These are phyloP conservation scores for Athene noctua DNA, from an alignment of 2,113 vertebrate species.

Conservation along the genomic window DNA sequence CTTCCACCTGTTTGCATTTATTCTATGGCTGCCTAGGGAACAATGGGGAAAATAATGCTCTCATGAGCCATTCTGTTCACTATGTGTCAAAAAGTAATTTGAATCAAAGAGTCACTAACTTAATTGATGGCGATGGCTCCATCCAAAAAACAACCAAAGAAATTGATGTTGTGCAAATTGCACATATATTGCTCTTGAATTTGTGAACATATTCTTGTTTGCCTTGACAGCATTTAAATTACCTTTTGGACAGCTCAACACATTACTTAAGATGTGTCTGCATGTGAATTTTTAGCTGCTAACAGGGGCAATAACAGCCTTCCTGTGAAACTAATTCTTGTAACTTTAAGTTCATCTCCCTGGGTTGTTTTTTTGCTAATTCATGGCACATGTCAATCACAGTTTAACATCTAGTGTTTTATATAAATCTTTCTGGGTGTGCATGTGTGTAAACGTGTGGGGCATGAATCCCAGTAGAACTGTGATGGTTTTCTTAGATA, in stretches of 20 bases:
- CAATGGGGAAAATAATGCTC: conserved; percentile 66
- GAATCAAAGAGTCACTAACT: conserved; percentile 74
- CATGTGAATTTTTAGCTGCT: conserved; percentile 68
- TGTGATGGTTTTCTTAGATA: neutral
- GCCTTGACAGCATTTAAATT: conserved; percentile 79
- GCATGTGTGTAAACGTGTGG: neutral
- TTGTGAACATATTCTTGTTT: conserved; percentile 75
- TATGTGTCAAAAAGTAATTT: conserved; percentile 79
- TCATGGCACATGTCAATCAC: neutral
- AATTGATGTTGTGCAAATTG: conserved; percentile 77
- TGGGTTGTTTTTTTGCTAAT: conserved; percentile 13
- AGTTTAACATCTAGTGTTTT: neutral
- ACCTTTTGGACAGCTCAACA: conserved; percentile 73
- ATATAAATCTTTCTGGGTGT: neutral
- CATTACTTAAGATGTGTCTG: conserved; percentile 73
- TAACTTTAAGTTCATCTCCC: conserved; percentile 53
- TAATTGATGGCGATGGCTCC: conserved; percentile 73
- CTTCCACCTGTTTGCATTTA: conserved; percentile 74
- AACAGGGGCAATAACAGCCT: conserved; percentile 67
- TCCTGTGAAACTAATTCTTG: conserved; percentile 68
- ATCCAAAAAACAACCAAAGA: conserved; percentile 73
- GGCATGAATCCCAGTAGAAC: neutral
- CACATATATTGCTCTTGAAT: conserved; percentile 76
- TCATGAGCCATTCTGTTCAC: conserved; percentile 59
- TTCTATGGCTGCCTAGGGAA: conserved; percentile 64